These are phyloP conservation scores for Lateolabrax maculatus DNA, from an alignment of 2,797 vertebrate species.

Conservation along the genomic window DNA sequence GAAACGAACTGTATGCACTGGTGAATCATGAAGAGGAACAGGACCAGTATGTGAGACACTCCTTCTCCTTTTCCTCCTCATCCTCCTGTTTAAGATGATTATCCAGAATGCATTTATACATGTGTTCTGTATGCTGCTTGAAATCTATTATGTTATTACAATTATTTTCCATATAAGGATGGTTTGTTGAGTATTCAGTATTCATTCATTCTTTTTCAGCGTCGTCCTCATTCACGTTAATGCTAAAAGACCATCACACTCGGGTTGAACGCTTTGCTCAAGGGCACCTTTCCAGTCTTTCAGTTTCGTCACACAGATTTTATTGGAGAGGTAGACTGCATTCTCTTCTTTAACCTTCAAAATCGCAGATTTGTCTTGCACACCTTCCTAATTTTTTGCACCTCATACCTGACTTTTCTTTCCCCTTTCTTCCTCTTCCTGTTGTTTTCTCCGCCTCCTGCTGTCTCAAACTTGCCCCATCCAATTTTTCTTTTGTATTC, in stretches of 20 bases:
- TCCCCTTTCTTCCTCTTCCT: slow-evolving; percentile 22
- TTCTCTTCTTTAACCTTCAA: slow-evolving; percentile 36
- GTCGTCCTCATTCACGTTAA: neutral
- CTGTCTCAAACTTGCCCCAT: slow-evolving; percentile 17
- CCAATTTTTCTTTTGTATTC: slow-evolving; percentile 38
- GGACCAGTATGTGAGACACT: slow-evolving; percentile 15
- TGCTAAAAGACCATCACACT: slow-evolving; percentile 3
- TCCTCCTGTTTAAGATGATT: neutral
- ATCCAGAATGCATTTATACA: neutral
- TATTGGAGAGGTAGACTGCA: neutral
- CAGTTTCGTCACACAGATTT: slow-evolving; percentile 28
- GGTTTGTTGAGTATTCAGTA: no score
- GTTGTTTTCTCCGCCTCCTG: slow-evolving; percentile 30
- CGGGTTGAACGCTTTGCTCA: slow-evolving; percentile 26
- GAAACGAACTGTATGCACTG: slow-evolving; percentile 55
- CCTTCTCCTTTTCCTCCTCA: neutral
- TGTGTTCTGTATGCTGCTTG: neutral
- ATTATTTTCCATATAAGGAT: no score
- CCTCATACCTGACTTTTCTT: neutral
- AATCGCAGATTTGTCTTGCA: neutral
- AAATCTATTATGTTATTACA: no score
- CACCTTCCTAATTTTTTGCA: slow-evolving; percentile 25
- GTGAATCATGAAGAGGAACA: slow-evolving; percentile 71
- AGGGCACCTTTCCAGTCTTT: slow-evolving; percentile 38
- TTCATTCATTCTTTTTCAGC: neutral